Percentiles rank a stretch among this genome's conserved stretches.
These are phyloP conservation scores for Nymphalis io DNA, from an alignment of 1,140 invertebrate species.

Conservation along the genomic window DNA sequence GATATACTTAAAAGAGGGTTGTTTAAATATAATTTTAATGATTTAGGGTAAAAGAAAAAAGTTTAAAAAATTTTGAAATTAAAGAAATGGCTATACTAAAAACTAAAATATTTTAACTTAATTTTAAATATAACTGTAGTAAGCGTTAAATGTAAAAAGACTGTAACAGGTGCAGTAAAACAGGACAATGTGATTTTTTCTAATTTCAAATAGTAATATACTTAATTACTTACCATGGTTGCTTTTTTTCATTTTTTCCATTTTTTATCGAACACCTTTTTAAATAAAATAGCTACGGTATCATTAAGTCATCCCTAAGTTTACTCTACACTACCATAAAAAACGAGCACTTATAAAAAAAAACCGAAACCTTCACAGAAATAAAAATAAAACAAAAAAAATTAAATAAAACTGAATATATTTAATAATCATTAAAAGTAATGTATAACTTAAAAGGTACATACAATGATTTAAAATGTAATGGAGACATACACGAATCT, in stretches of 20 bases:
- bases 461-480: conserved; percentile 66
- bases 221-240: conserved; percentile 38
- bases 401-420: conserved; percentile 81
- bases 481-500: conserved; percentile 56
- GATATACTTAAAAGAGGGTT: background rate
- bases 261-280: conserved; percentile 32
- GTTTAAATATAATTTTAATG: background rate
- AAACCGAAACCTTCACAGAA: conserved; percentile 48
- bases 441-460: conserved; percentile 62
- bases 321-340: conserved; percentile 33
- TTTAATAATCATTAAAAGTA: conserved; percentile 75
- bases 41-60: conserved; percentile 1
- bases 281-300: conserved; percentile 32
- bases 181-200: conserved; percentile 29
- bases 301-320: conserved; percentile 9
- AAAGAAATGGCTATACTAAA: background rate
- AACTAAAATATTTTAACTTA: background rate
- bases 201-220: conserved; percentile 33
- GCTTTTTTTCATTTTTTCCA: conserved; percentile 26
- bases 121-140: conserved; percentile 18
- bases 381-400: conserved; percentile 75
- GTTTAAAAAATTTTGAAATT: background rate
- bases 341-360: conserved; percentile 12
- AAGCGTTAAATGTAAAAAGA: conserved; percentile 27
- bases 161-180: conserved; percentile 34